Conservation (phyloP, 1,140 invertebrate genomes). For the Drosophila eugracilis region DNA sequence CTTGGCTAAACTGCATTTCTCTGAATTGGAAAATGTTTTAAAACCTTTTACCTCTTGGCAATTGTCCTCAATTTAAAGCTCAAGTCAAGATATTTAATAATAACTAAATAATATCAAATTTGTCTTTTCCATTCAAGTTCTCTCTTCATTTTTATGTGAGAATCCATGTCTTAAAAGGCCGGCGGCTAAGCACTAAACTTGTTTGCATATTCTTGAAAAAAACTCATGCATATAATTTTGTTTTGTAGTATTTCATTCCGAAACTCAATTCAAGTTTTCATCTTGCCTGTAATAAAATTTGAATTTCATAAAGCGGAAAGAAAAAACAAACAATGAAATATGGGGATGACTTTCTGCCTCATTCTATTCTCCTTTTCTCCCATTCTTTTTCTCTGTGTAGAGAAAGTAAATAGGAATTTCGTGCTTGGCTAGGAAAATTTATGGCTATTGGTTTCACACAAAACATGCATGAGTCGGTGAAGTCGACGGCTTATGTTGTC, state of each 20-base stretch:
- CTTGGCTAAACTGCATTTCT: background rate
- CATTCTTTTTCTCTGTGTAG: constrained; percentile 18
- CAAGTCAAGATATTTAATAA: too few relatives aligned
- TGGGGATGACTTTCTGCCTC: constrained; percentile 16
- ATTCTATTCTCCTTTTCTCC: too few relatives aligned
- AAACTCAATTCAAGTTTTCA: constrained; percentile 57
- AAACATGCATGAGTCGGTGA: constrained; percentile 39
- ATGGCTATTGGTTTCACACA: constrained; percentile 52
- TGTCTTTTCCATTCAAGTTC: constrained; percentile 18
- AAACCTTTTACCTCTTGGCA: too few relatives aligned
- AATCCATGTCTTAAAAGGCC: constrained; percentile 22
- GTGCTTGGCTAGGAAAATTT: constrained; percentile 65
- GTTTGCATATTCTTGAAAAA: constrained; percentile 32
- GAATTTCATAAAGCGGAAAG: constrained; percentile 55
- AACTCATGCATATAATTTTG: constrained; percentile 63
- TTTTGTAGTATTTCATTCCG: constrained; percentile 49
- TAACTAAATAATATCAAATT: constrained; percentile 13
- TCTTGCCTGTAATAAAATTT: constrained; percentile 61
- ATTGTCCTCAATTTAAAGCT: too few relatives aligned
- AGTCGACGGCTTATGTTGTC: constrained; percentile 30
- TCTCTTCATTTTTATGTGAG: constrained; percentile 7
- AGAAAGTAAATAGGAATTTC: constrained; percentile 69
- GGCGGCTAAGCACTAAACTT: constrained; percentile 33
- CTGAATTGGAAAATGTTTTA: too few relatives aligned
- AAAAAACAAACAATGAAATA: constrained; percentile 36